A percentile compares a stretch with the other conserved stretches of the same genome.
Evolutionary conservation across 2,797 vertebrate genomes (phyloP).

Genomic region (Melanotaenia parkinsoni): DNA sequence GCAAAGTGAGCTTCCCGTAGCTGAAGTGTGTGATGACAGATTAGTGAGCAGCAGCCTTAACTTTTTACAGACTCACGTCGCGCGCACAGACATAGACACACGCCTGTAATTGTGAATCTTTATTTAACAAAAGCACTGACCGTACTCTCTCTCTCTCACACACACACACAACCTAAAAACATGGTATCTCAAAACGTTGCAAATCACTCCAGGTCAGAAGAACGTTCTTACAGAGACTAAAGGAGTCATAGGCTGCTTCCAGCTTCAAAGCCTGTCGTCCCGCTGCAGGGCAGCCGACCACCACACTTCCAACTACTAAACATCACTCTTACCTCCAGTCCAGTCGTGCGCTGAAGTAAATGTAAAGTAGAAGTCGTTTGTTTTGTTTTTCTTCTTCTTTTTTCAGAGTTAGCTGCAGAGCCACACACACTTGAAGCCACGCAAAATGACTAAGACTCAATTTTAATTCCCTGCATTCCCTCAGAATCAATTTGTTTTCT

Average conservation of each 20-base stretch:
- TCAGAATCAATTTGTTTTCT: slow-evolving; percentile 45
- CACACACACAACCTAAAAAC: slow-evolving; percentile 25
- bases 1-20: background rate
- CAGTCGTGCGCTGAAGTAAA: slow-evolving; percentile 58
- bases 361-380: slow-evolving; percentile 4
- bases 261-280: slow-evolving; percentile 32
- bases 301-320: slow-evolving; percentile 6
- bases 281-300: slow-evolving; percentile 15
- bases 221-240: slow-evolving; percentile 19
- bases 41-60: slow-evolving; percentile 36
- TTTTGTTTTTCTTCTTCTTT: slow-evolving; percentile 4
- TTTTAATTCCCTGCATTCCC: slow-evolving; percentile 74
- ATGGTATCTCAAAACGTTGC: slow-evolving; percentile 2
- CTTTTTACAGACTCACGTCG: slow-evolving; percentile 35
- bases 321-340: slow-evolving; percentile 69
- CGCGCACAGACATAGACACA: slow-evolving; percentile 21
- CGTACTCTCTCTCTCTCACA: background rate
- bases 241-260: slow-evolving; percentile 25
- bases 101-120: slow-evolving; percentile 19
- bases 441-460: slow-evolving; percentile 54
- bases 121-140: slow-evolving; percentile 23
- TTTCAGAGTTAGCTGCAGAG: slow-evolving; percentile 36
- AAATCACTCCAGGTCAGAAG: slow-evolving; percentile 35
- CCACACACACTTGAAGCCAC: slow-evolving; percentile 37
- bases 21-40: slow-evolving; percentile 25